phyloP scores from a whole-genome alignment of 2,113 vertebrate genomes.

The Sphyrna mokarran region DNA sequence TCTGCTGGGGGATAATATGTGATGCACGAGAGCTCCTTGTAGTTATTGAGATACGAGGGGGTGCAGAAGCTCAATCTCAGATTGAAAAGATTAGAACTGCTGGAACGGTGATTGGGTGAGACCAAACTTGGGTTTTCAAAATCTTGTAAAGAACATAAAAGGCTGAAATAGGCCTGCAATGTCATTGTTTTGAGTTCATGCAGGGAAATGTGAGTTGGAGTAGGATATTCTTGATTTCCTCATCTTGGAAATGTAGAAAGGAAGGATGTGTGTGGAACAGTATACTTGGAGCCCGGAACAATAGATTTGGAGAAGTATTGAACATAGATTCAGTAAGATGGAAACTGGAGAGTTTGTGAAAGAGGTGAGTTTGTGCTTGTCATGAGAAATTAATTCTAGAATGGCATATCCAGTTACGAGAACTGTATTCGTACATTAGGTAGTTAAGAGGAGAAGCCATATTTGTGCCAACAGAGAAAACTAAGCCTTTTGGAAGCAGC shows the following conservation, averaged over 20 bases:
- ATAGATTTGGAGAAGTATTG: background rate
- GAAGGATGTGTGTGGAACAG: background rate
- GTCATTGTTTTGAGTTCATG: background rate
- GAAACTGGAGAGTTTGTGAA: background rate
- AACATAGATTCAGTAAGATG: background rate
- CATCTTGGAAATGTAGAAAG: background rate
- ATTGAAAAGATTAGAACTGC: background rate
- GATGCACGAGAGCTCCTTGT: background rate
- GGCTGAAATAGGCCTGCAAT: background rate
- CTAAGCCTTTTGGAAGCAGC: background rate
- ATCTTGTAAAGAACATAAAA: background rate
- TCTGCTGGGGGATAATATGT: background rate
- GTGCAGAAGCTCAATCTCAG: background rate
- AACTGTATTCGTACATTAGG: background rate
- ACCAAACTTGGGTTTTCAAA: background rate
- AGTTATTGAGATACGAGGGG: background rate
- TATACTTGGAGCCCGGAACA: background rate
- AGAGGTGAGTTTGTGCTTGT: background rate
- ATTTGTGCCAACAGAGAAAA: background rate
- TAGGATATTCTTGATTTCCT: background rate
- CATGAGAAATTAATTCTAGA: background rate
- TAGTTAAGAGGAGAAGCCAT: background rate
- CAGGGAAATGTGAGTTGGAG: background rate
- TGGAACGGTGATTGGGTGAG: background rate
- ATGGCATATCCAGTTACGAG: background rate